Base-by-base conservation (phyloP, 2,113 vertebrate genomes). In the Oryzias javanicus region DNA sequence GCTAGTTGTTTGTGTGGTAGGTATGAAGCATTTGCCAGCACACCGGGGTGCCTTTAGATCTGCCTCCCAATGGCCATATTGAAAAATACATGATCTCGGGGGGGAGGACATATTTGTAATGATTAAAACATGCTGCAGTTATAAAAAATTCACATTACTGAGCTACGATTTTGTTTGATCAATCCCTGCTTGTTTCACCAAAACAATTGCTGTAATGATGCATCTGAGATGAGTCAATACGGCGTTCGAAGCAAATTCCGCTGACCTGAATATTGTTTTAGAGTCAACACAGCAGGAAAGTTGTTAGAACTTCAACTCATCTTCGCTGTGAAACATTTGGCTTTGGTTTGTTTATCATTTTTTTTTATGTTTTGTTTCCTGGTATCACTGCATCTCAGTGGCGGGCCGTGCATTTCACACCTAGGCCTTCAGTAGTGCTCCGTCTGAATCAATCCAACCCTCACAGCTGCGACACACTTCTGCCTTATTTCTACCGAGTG, bases 21-120 rank as follows among this genome's bases (percentile, higher is more conserved):
- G 78, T 83, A 70, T 45, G 57, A 69, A 66, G 48, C 76, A 69
- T 85, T 85, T 83, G 70, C 74, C 51, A 45, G 70, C 76, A 78
- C 83, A 85, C 69, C 42, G 0, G 81, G 76, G 66, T 18, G 80
- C 54, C 67, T 76, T 76, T 63, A 74, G 64, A 86, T 80, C 54
- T 55, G 41, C 67, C 61, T 80, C 67, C 53, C 55, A 12, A 6
- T 72, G 70, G 61, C 64, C 70, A 64, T 55, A 64, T 70, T 66
- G 76, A 47, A 70, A 67, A 66, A 70, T 69, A 41, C 64, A 70
- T 60, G 62, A 70, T 64, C 69, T 53, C 3, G 5, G 42, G 50
- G 50, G 47, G 57, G 25, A 58, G 66, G 67, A 67, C 70, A 78
- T 67, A 81, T 86, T 81, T 84, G 63, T 64, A 54, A 83, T 83